Percentiles rank a stretch among this genome's conserved stretches.
phyloP scores from a whole-genome alignment of 2,888 invertebrate genomes.

The Schizotus pectinicornis region DNA sequence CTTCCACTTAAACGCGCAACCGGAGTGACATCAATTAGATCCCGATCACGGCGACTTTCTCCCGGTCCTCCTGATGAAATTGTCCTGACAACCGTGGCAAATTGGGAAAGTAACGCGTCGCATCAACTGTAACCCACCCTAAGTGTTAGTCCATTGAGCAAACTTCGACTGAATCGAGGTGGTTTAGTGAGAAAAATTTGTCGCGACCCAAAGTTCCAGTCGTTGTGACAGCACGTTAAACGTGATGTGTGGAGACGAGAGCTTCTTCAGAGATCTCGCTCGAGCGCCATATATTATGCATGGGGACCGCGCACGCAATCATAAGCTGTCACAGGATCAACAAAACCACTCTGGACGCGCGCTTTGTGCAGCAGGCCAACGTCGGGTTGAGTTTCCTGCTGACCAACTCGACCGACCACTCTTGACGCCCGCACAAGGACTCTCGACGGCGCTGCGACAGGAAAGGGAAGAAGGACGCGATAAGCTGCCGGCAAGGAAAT shows the following conservation, averaged over 20 bases:
- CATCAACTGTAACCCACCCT: neutral
- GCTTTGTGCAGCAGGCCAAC: neutral
- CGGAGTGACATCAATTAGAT: no score
- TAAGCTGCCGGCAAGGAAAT: no score
- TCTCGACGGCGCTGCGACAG: neutral
- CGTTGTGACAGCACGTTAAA: neutral
- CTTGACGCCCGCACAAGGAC: neutral
- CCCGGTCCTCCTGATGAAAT: neutral
- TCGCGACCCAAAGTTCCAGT: neutral
- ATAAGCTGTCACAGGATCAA: constrained; percentile 9
- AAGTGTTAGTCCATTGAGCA: neutral
- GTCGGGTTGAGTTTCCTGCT: neutral
- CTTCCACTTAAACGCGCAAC: no score
- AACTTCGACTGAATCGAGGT: neutral
- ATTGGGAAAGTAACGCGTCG: neutral
- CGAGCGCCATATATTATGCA: constrained; percentile 2
- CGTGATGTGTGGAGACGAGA: neutral
- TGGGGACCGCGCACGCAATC: neutral
- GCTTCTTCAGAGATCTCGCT: no score
- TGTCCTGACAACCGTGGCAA: neutral
- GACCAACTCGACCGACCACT: neutral
- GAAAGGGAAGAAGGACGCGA: neutral
- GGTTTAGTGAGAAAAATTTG: neutral
- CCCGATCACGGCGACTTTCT: neutral
- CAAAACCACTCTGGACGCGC: neutral